Percentiles rank a stretch among this genome's conserved stretches.
phyloP scores from a whole-genome alignment of 2,113 vertebrate species.

The Balaenoptera acutorostrata region DNA sequence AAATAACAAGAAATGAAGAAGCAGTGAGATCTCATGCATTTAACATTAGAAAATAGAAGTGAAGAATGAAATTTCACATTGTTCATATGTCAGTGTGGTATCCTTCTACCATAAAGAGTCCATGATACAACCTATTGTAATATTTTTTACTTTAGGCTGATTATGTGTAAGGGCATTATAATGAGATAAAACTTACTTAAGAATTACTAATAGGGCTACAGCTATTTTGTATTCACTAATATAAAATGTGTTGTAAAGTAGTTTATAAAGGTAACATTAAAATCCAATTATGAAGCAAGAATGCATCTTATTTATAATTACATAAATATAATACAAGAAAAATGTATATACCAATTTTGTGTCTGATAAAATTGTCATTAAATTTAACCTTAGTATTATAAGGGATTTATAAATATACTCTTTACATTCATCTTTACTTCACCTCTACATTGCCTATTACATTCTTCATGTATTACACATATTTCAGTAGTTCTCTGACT shows the following conservation, averaged over 20 bases:
- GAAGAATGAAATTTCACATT: not conserved
- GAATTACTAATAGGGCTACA: not conserved
- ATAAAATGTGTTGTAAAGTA: not conserved
- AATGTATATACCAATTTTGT: not conserved
- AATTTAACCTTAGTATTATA: not conserved
- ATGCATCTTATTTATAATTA: not conserved
- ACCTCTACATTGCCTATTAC: not conserved
- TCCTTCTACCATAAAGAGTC: not conserved
- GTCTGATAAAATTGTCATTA: not conserved
- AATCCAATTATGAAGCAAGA: not conserved
- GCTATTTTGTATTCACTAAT: not conserved
- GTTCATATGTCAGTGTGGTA: not conserved
- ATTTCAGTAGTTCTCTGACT: not conserved
- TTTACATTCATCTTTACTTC: not conserved
- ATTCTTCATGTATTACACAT: not conserved
- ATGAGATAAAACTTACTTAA: not conserved
- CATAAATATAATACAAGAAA: not conserved
- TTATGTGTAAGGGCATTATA: not conserved
- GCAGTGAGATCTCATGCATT: not conserved
- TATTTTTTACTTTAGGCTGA: not conserved
- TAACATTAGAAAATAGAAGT: not conserved
- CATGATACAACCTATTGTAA: not conserved
- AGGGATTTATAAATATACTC: not conserved
- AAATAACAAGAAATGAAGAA: conserved; percentile 26
- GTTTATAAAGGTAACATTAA: not conserved